Evolutionary conservation across 2,888 invertebrate genomes (phyloP), one percentile per base, ranked within the genome.

Genomic region (Homarus gammarus): DNA sequence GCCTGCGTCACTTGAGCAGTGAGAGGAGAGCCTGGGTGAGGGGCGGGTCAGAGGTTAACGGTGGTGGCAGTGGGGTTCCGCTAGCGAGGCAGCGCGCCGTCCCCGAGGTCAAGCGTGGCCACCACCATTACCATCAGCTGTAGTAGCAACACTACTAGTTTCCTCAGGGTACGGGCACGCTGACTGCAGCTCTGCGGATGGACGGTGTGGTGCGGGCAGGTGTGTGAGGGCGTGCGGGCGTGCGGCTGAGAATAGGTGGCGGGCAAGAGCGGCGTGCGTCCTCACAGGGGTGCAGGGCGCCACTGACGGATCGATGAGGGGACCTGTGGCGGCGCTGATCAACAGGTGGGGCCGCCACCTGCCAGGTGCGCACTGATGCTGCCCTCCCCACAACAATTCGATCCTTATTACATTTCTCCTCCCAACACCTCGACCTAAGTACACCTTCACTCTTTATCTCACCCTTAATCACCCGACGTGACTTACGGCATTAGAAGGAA

Each of bases 251-350:
- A 72, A 72, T 38, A 38, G 33, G 72, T 72, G 72, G 18, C 72
- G 72, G 72, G 84, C 75, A 36, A 44, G 78, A 78, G 81, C 81
- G 56, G 72, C 73, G 82, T 82, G 87, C 75, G 72, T 51, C 87
- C 87, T 82, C 56, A 72, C 81, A 75, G 73, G 73, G 87, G 72
- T 81, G 81, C 73, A 36, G 87, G 81, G 82, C 81, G 81, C 87
- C 87, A 87, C 87, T 87, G 87, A 82, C 87, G 87, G 87, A 87
- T 87, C 87, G 87, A 87, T 87, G 86, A 70, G 68, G 82, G 82
- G 87, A 87, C 87, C 87, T 87, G 87, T 87, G 75, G 87, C 87
- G 75, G 82, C 87, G 87, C 82, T 82, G 87, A 87, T 82, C 87
- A 87, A 87, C 87, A 87, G 87, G 87, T 87, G 87, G 87, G 82